Evolutionary conservation across 2,888 invertebrate genomes (phyloP).

Genomic region (Saturnia pavonia): DNA sequence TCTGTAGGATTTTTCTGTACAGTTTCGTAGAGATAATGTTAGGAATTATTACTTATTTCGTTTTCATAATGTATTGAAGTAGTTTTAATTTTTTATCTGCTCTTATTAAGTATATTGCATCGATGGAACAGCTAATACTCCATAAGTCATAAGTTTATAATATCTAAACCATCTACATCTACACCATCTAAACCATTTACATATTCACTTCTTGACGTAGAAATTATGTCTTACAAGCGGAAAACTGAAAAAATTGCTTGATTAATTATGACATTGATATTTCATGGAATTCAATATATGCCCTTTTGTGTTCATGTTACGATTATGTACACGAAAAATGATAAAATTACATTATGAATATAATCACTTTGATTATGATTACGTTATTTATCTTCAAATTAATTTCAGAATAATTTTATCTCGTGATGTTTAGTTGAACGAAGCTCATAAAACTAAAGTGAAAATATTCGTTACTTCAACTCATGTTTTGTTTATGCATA

Average conservation of each 20-base stretch:
- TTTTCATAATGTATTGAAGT: no score
- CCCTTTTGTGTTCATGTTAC: not conserved
- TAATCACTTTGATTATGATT: slow-evolving; percentile 21
- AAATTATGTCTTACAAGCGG: not conserved
- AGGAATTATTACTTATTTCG: no score
- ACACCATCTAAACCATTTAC: no score
- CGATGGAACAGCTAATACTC: no score
- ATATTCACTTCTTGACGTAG: not conserved
- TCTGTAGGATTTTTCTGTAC: not conserved
- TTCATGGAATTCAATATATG: not conserved
- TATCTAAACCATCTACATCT: no score
- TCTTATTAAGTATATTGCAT: no score
- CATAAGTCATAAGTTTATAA: no score
- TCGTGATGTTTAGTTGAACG: slow-evolving; percentile 28
- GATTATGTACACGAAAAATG: not conserved
- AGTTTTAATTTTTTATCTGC: no score
- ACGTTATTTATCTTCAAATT: slow-evolving; percentile 53
- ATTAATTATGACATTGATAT: not conserved
- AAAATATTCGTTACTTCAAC: not conserved
- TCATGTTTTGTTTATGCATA: not conserved
- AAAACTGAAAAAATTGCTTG: not conserved
- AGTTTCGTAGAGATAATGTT: no score
- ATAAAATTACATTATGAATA: not conserved
- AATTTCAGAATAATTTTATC: slow-evolving; percentile 52
- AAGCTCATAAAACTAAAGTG: slow-evolving; percentile 8